These are phyloP conservation scores for Carcina quercana DNA, from an alignment of 2,888 invertebrate species.

Conservation along the genomic window DNA sequence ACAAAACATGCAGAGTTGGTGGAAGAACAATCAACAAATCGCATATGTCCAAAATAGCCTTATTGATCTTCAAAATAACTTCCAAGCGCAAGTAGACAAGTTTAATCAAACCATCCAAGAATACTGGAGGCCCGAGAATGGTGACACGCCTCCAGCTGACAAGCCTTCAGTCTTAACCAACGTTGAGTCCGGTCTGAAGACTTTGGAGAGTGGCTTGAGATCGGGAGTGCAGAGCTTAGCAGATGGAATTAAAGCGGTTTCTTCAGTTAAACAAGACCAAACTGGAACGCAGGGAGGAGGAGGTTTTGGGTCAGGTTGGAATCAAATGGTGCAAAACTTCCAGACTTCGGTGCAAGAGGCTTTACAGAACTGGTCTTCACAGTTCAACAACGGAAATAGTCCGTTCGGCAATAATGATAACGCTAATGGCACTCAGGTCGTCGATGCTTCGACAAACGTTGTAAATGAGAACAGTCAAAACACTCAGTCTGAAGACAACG, in stretches of 20 bases:
- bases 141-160: slow-evolving; percentile 16
- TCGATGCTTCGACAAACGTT: slow-evolving; percentile 19
- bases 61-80: slow-evolving; percentile 35
- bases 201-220: slow-evolving; percentile 42
- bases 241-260: slow-evolving; percentile 39
- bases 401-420: slow-evolving; percentile 7
- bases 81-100: slow-evolving; percentile 40
- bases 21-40: slow-evolving; percentile 31
- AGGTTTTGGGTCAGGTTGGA: slow-evolving; percentile 5
- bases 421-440: slow-evolving; percentile 12
- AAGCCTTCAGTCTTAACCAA: slow-evolving; percentile 22
- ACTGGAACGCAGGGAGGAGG: slow-evolving; percentile 15
- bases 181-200: slow-evolving; percentile 21
- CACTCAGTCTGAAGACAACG: slow-evolving; percentile 1
- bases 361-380: slow-evolving; percentile 20
- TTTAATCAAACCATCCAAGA: slow-evolving; percentile 40
- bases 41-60: slow-evolving; percentile 35
- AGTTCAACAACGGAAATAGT: slow-evolving; percentile 5
- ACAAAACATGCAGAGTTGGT: slow-evolving; percentile 33
- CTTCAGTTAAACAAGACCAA: slow-evolving; percentile 29
- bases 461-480: slow-evolving; percentile 13
- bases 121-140: slow-evolving; percentile 26
- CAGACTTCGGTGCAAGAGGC: background rate
- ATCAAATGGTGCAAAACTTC: slow-evolving; percentile 5
- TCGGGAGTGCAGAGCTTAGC: slow-evolving; percentile 37